These are phyloP conservation scores for Lycocorax pyrrhopterus DNA, from an alignment of 2,113 vertebrate genomes.

Conservation along the genomic window DNA sequence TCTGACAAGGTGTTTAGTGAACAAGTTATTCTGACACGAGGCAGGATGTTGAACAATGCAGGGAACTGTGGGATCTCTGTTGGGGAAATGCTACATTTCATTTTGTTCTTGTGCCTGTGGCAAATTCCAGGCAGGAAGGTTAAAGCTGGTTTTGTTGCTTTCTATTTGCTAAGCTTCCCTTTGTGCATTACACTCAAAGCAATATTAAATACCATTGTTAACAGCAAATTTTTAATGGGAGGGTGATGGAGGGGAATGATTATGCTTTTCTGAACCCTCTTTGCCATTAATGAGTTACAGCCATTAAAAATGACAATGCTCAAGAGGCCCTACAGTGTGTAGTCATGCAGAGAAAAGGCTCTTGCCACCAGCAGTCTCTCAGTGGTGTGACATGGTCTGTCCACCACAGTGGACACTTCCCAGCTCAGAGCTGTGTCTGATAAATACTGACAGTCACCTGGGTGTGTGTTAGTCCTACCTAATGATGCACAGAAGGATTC, in stretches of 20 bases:
- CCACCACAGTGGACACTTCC: not conserved
- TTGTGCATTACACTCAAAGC: not conserved
- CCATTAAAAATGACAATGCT: not conserved
- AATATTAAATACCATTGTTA: not conserved
- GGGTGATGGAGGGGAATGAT: fast-evolving
- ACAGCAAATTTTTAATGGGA: not conserved
- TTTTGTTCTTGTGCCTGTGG: not conserved
- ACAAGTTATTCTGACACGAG: fast-evolving
- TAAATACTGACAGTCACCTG: not conserved
- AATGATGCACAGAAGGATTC: not conserved
- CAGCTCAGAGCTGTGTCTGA: not conserved
- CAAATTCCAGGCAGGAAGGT: not conserved
- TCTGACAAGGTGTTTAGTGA: not conserved
- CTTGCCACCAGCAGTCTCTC: not conserved
- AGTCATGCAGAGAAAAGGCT: not conserved
- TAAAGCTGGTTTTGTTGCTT: not conserved
- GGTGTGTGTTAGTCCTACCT: not conserved
- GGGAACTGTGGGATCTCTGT: not conserved
- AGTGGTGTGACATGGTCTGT: not conserved
- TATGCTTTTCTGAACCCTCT: not conserved
- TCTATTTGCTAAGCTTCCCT: not conserved
- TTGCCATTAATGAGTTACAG: not conserved
- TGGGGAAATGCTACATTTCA: not conserved
- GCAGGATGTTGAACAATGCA: not conserved
- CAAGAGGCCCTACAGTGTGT: not conserved